phyloP scores from a whole-genome alignment of 1,140 invertebrate species.

The Pachyrhynchus sulphureomaculatus region DNA sequence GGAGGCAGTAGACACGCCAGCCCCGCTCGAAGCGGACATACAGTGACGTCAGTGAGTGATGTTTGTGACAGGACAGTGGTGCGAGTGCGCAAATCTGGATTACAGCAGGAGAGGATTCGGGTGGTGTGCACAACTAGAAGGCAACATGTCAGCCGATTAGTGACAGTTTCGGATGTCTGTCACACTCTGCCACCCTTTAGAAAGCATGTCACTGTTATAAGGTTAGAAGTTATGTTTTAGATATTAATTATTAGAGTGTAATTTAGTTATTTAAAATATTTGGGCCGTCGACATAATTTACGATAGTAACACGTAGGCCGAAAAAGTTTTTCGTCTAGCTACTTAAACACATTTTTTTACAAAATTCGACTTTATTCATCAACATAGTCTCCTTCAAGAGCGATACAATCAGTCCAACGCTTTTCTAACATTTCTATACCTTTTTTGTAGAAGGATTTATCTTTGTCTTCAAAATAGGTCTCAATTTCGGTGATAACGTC shows the following conservation, averaged over 20 bases:
- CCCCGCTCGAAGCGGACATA: conserved; percentile 19
- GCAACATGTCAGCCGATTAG: conserved; percentile 48
- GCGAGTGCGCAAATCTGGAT: conserved; percentile 44
- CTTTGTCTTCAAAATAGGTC: too few relatives aligned
- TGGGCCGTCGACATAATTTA: too few relatives aligned
- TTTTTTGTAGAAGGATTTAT: too few relatives aligned
- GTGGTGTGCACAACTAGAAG: conserved; percentile 50
- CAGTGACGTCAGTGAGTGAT: conserved; percentile 30
- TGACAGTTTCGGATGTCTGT: conserved; percentile 48
- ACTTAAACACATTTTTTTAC: too few relatives aligned
- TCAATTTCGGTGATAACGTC: too few relatives aligned
- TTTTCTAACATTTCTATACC: too few relatives aligned
- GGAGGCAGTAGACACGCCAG: conserved; percentile 26
- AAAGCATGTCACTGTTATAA: conserved; percentile 51
- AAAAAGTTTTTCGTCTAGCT: too few relatives aligned
- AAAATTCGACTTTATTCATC: too few relatives aligned
- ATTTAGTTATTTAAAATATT: too few relatives aligned
- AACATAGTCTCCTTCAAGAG: too few relatives aligned
- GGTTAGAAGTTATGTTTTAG: conserved; percentile 34
- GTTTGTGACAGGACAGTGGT: conserved; percentile 46
- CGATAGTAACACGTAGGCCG: too few relatives aligned
- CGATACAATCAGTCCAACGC: too few relatives aligned
- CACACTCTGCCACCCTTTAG: conserved; percentile 43
- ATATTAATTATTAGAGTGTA: background rate
- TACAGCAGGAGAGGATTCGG: conserved; percentile 46